Base-by-base conservation (phyloP, 2,797 vertebrate genomes). In the Microctenopoma steveboyesi region DNA sequence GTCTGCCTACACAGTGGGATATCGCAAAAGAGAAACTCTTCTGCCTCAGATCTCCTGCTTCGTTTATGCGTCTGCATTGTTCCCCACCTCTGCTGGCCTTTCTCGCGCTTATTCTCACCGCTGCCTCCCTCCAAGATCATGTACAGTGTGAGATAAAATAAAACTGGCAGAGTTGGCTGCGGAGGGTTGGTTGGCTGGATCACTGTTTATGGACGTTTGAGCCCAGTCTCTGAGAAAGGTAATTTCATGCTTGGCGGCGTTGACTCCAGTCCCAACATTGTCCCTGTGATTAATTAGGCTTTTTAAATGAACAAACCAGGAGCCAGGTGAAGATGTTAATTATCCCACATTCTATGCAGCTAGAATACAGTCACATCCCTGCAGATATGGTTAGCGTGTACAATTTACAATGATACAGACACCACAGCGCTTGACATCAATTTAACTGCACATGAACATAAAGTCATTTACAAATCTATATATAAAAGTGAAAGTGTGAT, bases 301-400 rank as follows among this genome's bases (percentile, higher is more conserved):
- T 92, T 92, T 89, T 88, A 89, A 87, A 88, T 9, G 89, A 90
- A 90, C 89, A 92, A 92, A 92, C 86, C 82, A 75, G 83, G 69
- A 89, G 85, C 79, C 90, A 91, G 91, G 92, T 93, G 88, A 93
- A 91, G 91, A 91, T 92, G 91, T 92, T 93, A 89, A 93, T 93
- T 91, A 91, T 88, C 81, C 69, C 61, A 3, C 74, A 50, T 65
- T 79, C 45, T 86, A 90, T 85, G 90, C 88, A 91, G 92, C 91
- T 74, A 81, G 84, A 88, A 72, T 71, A 72, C 13, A 86, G 73
- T 78, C 67, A 52, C 37, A 14, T 70, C 72, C 66, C 71, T 72
- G 82, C 67, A 22, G 78, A 22, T 33, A 61, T 45, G 46, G 63
- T 86, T 79, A 74, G 58, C 53, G 64, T 10, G 0, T n/a, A 68